A percentile compares a stretch with the other conserved stretches of the same genome.
Evolutionary conservation across 2,113 vertebrate genomes (phyloP).

Genomic region (Phrynosoma platyrhinos): DNA sequence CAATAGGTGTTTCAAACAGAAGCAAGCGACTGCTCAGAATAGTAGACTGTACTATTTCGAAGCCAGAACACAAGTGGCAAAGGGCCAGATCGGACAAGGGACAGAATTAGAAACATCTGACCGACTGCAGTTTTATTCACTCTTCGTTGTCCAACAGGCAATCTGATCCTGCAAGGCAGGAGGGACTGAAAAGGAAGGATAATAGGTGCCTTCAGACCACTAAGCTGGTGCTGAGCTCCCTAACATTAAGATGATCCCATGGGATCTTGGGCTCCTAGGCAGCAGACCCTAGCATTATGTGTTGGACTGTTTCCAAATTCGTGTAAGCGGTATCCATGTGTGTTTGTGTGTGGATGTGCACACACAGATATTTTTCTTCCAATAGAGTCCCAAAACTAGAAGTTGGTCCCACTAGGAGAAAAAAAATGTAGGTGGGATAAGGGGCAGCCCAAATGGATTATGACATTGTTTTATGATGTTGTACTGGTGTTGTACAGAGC

Average conservation of each 20-base stretch:
- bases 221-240: not conserved
- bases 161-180: slow-evolving; percentile 1
- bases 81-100: fast-evolving
- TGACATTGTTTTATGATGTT: too few relatives aligned
- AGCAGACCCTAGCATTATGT: not conserved
- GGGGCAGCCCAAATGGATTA: too few relatives aligned
- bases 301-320: not conserved
- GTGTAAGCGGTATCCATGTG: not conserved
- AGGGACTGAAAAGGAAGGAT: not conserved
- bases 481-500: too few relatives aligned
- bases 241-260: not conserved
- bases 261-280: not conserved
- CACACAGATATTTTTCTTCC: too few relatives aligned
- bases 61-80: not conserved
- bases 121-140: not conserved
- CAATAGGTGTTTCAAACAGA: not conserved
- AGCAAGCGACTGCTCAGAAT: not conserved
- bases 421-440: too few relatives aligned
- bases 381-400: too few relatives aligned
- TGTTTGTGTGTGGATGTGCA: too few relatives aligned
- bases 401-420: too few relatives aligned
- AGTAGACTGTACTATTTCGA: not conserved
- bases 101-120: not conserved
- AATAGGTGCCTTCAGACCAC: not conserved
- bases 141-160: slow-evolving; percentile 6